A percentile compares a stretch with the other conserved stretches of the same genome.
These are phyloP conservation scores for Dascillus cervinus DNA, from an alignment of 2,888 invertebrate genomes.

Conservation along the genomic window DNA sequence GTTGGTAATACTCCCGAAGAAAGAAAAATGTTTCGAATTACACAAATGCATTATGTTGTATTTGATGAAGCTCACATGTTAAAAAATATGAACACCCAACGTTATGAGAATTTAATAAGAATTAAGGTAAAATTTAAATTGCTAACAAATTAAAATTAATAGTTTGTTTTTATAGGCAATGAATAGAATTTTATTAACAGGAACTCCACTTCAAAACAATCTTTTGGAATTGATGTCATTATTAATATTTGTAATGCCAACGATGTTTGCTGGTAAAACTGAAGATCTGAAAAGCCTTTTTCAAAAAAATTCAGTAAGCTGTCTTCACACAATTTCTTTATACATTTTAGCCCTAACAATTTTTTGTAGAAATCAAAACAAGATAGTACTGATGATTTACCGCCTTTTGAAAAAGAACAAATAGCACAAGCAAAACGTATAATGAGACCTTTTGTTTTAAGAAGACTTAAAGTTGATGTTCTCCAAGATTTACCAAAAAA, in stretches of 20 bases:
- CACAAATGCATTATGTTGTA: conserved; percentile 83
- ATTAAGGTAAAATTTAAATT: conserved; percentile 49
- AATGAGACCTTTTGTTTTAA: conserved; percentile 90
- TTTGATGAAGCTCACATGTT: conserved; percentile 98
- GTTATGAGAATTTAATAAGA: conserved; percentile 81
- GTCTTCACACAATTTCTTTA: not conserved
- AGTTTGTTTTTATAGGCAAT: conserved; percentile 55
- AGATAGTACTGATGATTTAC: conserved; percentile 51
- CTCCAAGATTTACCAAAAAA: conserved; percentile 80
- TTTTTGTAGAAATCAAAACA: conserved; percentile 24
- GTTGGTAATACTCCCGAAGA: conserved; percentile 82
- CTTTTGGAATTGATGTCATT: conserved; percentile 91
- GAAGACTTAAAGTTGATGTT: conserved; percentile 82
- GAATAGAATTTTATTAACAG: conserved; percentile 82
- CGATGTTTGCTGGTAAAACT: conserved; percentile 82
- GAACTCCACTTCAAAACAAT: conserved; percentile 95
- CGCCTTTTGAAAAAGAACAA: conserved; percentile 82
- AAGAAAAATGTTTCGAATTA: conserved; percentile 83
- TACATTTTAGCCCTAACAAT: no score
- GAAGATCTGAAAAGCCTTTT: conserved; percentile 84
- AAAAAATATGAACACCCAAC: conserved; percentile 91
- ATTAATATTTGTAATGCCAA: conserved; percentile 93
- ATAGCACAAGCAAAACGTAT: conserved; percentile 90
- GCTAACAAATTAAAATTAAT: not conserved
- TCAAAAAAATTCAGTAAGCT: conserved; percentile 60